Base-by-base conservation (phyloP, 2,888 invertebrate genomes). In the Ennomos erosarius region DNA sequence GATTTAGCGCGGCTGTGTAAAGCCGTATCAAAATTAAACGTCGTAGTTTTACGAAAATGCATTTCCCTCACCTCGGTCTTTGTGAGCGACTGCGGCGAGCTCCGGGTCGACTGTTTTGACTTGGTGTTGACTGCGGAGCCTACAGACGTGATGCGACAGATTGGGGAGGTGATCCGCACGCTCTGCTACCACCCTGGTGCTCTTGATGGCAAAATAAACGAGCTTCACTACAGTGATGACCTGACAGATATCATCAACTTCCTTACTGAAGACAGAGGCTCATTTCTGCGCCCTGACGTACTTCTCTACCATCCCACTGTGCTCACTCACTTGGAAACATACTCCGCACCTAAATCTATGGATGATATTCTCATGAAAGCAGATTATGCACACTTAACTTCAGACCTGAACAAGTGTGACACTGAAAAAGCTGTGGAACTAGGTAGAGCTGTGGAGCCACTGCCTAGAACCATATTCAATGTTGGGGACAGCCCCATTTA, bases 231-330 rank as follows among this genome's bases (percentile, higher is more conserved):
- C 74, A 90, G 88, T 62, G 85, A 88, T 52, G 92, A 92, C 66
- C 78, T 93, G 1, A 70, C 70, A 48, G 85, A 88, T 59, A 82
- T 92, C 12, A 72, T 92, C 6, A 69, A 70, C 63, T 87, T 92
- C 57, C 78, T 92, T 45, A 77, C 73, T 1, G 88, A 90, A 55
- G 79, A 82, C n/a, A 82, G 76, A 59, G 82, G 82, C 63, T 52
- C 69, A 2, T 72, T 75, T 38, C 69, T 92, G 57, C 84, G 81
- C 1, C 85, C 90, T 1, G 89, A 92, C 49, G 86, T 90, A 3
- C 76, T 93, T 9, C 77, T 93, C 11, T 88, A 89, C 65, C 93
- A 93, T 64, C 93, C 93, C 8, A 91, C 92, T 10, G 87, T 93
- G 10, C 84, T 92, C 16, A 77, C 88, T 38, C 88, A 92, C 68